Evolutionary conservation across 2,113 vertebrate genomes (phyloP), one percentile per base, ranked within the genome.

Genomic region (Semicossyphus pulcher): DNA sequence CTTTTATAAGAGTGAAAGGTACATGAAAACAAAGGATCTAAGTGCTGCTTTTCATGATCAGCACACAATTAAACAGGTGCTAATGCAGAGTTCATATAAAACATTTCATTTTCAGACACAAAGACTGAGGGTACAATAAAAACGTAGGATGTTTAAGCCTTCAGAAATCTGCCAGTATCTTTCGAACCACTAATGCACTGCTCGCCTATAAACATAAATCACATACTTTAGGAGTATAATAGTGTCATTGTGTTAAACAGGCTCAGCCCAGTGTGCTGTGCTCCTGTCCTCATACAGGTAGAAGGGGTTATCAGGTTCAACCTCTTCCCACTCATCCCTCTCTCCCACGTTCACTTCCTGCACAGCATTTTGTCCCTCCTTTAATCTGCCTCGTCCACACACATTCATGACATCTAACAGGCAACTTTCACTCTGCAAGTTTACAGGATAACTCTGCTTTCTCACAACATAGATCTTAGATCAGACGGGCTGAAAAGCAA

Each of bases 1-100:
- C 72, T 76, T 72, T 81, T 14, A 32, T 16, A 45, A 45, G 14
- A 74, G 21, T 29, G 20, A 37, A 56, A 78, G 34, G 34, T 69
- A 16, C 8, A 42, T 73, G 53, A 59, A 25, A 21, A 65, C 48
- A 61, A 81, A 74, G 34, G 49, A 69, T 42, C 51, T 48, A 29
- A 73, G 56, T 60, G 53, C 47, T 59, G 44, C 76, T 58, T 36
- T 31, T 25, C 51, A 28, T 8, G 21, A 56, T 47, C 34, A 67
- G 21, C 4, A 47, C 4, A 37, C 57, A 60, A 28, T 49, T 41
- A 53, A 41, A 26, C 37, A 60, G 8, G 26, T 39, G 16, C 32
- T 65, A 57, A 70, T 44, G 39, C 39, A 44, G 41, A 41, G n/a
- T 25, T 29, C 21, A 44, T 53, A 18, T 16, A 44, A 57, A 28